A percentile compares a stretch with the other conserved stretches of the same genome.
These are phyloP conservation scores for Percopsis transmontana DNA, from an alignment of 2,113 vertebrate species.

Conservation along the genomic window DNA sequence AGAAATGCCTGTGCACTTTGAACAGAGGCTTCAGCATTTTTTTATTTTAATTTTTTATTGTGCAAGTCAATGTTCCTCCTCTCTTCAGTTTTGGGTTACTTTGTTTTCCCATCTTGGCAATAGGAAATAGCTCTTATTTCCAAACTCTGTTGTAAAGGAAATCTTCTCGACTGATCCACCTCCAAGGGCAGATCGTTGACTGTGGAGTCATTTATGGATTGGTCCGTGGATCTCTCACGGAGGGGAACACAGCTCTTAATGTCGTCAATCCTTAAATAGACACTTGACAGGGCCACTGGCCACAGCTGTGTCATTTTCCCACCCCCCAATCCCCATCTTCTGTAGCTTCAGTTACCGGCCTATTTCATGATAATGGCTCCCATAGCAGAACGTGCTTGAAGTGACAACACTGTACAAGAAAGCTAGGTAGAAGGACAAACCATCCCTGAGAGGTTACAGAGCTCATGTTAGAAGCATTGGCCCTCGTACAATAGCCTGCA, in stretches of 20 bases:
- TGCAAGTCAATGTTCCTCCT: background rate
- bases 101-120: background rate
- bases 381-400: slow-evolving; percentile 12
- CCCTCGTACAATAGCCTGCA: slow-evolving; percentile 31
- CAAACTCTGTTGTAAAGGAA: background rate
- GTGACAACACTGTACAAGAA: slow-evolving; percentile 17
- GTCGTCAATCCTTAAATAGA: background rate
- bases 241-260: background rate
- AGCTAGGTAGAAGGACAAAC: slow-evolving; percentile 22
- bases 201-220: background rate
- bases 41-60: slow-evolving; percentile 14
- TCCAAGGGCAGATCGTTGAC: background rate
- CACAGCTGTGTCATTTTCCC: slow-evolving; percentile 3
- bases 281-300: background rate
- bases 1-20: slow-evolving; percentile 6
- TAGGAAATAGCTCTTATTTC: background rate
- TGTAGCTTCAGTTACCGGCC: background rate
- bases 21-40: slow-evolving; percentile 33
- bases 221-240: background rate
- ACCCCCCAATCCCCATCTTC: no score
- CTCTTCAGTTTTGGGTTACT: background rate
- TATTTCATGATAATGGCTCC: slow-evolving; percentile 23
- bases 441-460: slow-evolving; percentile 72
- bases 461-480: slow-evolving; percentile 36
- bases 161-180: background rate